Conservation (phyloP, 2,797 vertebrate genomes). For the Cryptoprocta ferox region DNA sequence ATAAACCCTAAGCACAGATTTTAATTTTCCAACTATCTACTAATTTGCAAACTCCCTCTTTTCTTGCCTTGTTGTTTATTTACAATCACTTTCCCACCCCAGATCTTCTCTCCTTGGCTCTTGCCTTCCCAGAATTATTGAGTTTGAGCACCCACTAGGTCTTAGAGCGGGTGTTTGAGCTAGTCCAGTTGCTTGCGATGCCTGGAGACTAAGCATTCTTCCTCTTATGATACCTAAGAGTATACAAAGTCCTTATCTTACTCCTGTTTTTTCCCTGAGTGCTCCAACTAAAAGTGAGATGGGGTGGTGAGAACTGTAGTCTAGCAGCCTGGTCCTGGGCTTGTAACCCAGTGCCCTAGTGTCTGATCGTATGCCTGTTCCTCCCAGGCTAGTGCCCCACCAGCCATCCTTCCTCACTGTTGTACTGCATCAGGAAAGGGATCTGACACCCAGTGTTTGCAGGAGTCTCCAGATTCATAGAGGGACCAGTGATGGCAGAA, state of each 20-base stretch:
- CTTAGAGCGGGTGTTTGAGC: not conserved
- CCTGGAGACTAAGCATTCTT: not conserved
- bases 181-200: not conserved
- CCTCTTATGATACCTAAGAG: not conserved
- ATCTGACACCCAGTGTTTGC: not conserved
- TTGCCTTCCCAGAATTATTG: slow-evolving; percentile 1
- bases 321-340: not conserved
- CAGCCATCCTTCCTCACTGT: not conserved
- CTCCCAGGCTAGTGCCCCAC: not conserved
- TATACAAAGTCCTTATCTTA: not conserved
- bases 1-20: not conserved
- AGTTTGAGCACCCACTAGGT: not conserved
- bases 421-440: not conserved
- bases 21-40: not conserved
- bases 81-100: not conserved
- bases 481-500: not conserved
- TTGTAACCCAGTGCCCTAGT: not conserved
- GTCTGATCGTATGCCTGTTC: not conserved
- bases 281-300: not conserved
- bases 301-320: not conserved
- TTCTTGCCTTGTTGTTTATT: not conserved
- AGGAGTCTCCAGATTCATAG: not conserved
- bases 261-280: not conserved
- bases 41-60: slow-evolving; percentile 11
- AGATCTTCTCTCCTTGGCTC: not conserved